Percentiles rank a stretch among this genome's conserved stretches.
phyloP scores from a whole-genome alignment of 1,140 invertebrate genomes.

The Eriosoma lanigerum region DNA sequence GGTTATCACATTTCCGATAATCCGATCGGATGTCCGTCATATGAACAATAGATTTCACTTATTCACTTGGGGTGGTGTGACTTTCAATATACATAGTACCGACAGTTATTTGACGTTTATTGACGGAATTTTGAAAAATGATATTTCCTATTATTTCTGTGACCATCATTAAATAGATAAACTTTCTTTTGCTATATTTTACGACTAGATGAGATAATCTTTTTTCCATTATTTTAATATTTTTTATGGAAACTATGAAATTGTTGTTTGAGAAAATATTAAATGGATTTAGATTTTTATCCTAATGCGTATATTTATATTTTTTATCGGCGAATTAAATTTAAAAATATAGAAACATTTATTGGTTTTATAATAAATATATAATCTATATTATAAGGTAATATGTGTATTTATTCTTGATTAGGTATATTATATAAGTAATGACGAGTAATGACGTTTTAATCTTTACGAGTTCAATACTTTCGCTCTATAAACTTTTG shows the following conservation, averaged over 20 bases:
- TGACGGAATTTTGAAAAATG: conserved; percentile 45
- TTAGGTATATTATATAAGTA: no score
- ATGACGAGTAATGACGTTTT: no score
- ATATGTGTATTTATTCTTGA: no score
- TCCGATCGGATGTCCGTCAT: conserved; percentile 41
- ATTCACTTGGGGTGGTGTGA: not conserved
- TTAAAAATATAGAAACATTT: no score
- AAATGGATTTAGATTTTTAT: no score
- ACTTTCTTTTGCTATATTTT: not conserved
- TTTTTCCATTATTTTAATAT: not conserved
- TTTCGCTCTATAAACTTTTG: no score
- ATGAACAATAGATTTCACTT: conserved; percentile 19
- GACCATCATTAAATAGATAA: conserved; percentile 48
- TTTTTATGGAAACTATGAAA: not conserved
- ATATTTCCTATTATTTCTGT: conserved; percentile 22
- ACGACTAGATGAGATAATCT: not conserved
- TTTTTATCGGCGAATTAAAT: no score
- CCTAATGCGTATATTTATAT: no score
- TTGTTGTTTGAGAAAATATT: no score
- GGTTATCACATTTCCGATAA: conserved; percentile 36
- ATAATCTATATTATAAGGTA: no score
- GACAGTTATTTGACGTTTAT: conserved; percentile 47
- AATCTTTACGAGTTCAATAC: no score
- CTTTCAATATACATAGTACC: conserved; percentile 13
- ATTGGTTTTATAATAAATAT: no score